A percentile compares a stretch with the other conserved stretches of the same genome.
Conservation (phyloP, 2,888 invertebrate species). For the Lepetodrilus schrolli region DNA sequence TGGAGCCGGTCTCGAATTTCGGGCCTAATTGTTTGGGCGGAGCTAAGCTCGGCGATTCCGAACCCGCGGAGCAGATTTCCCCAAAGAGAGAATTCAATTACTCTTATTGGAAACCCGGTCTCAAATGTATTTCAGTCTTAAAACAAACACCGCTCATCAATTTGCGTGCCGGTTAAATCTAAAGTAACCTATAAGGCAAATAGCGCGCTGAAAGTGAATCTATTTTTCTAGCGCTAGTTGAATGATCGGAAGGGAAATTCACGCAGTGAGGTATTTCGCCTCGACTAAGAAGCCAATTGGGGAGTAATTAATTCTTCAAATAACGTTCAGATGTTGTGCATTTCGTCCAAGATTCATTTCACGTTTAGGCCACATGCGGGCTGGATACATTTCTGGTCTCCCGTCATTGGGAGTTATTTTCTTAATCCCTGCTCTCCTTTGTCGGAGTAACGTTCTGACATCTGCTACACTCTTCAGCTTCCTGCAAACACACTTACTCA, state of each 20-base stretch:
- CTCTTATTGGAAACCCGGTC: constrained; percentile 31
- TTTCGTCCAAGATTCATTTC: constrained; percentile 28
- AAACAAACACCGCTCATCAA: constrained; percentile 36
- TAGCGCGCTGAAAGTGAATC: constrained; percentile 22
- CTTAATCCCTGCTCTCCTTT: neutral
- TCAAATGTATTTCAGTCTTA: constrained; percentile 36
- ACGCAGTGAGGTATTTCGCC: constrained; percentile 22
- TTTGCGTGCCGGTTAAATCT: constrained; percentile 29
- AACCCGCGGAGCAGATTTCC: constrained; percentile 28
- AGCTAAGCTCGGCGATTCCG: constrained; percentile 25
- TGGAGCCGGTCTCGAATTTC: constrained; percentile 20
- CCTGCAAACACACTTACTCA: neutral
- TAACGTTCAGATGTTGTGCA: constrained; percentile 32
- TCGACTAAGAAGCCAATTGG: constrained; percentile 15
- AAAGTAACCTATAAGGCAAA: constrained; percentile 28
- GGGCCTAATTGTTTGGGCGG: constrained; percentile 33
- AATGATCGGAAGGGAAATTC: constrained; percentile 29
- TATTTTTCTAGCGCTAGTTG: constrained; percentile 30
- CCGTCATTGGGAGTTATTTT: too few species aligned
- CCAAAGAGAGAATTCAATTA: constrained; percentile 32
- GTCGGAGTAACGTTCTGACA: neutral
- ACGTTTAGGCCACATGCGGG: constrained; percentile 19
- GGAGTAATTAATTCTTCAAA: constrained; percentile 31
- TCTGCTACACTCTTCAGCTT: neutral
- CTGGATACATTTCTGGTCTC: neutral